These are phyloP conservation scores for Mirounga angustirostris DNA, from an alignment of 2,113 vertebrate species.

Conservation along the genomic window DNA sequence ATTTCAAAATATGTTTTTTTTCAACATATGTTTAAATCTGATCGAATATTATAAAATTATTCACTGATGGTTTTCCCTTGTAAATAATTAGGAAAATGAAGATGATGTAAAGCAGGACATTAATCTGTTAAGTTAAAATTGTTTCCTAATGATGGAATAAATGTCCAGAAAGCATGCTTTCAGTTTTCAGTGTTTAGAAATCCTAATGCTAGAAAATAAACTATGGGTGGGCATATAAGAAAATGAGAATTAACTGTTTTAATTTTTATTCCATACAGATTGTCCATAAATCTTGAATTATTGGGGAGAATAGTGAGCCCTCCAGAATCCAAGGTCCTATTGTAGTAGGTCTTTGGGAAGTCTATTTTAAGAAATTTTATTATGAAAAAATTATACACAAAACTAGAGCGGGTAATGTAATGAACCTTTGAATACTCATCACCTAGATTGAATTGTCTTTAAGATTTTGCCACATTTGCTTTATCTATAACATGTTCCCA, in stretches of 20 bases:
- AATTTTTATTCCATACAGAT: background rate
- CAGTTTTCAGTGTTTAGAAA: background rate
- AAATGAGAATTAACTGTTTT: background rate
- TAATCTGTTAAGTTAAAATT: background rate
- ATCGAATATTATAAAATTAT: background rate
- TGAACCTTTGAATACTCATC: background rate
- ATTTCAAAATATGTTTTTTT: slow-evolving; percentile 57
- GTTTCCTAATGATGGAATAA: background rate
- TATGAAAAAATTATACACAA: background rate
- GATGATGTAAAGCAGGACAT: background rate
- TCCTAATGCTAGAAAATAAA: background rate
- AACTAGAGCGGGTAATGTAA: background rate
- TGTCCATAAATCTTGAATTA: slow-evolving; percentile 47
- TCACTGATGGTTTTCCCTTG: background rate
- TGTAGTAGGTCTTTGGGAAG: background rate
- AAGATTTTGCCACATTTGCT: background rate
- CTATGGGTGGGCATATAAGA: background rate
- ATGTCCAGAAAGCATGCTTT: background rate
- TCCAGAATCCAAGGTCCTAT: background rate
- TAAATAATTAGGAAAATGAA: background rate
- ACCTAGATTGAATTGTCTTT: background rate
- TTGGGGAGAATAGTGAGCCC: background rate
- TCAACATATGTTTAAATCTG: slow-evolving; percentile 39
- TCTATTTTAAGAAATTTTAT: background rate
- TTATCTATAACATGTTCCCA: background rate